Evolutionary conservation across 1,140 invertebrate species (phyloP), one percentile per base, ranked within the genome.

Genomic region (Megalonaias nervosa): DNA sequence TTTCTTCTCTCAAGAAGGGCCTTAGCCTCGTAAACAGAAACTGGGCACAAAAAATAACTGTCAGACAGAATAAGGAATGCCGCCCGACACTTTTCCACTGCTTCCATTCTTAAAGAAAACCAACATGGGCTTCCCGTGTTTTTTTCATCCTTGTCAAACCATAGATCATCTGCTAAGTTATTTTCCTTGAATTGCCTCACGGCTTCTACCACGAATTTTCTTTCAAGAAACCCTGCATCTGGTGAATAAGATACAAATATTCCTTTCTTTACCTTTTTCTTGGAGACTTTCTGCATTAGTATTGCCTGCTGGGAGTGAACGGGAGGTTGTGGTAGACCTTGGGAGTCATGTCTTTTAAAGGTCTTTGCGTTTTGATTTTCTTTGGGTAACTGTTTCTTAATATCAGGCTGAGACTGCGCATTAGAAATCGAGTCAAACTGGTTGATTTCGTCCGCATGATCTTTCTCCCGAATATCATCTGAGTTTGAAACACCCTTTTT

Each of bases 101-200:
- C 86, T 78, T 90, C 89, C 88, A 90, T 89, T 26, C 89, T 66
- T 48, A 86, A 56, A 14, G 87, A 88, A 75, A 90, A 90, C 89
- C 89, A 90, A 60, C 84, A 86, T 6, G 89, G 88, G 73, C 85
- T 89, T 73, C 87, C 88, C 14, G 85, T 90, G 66, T 85, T 88
- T 57, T 85, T 85, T 71, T 90, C 89, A 79, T 90, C 89, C 73
- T 89, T 90, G 73, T 90, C 89, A 82, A 90, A 90, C 89, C 89
- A 90, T 65, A 90, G 84, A 71, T 90, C 89, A 72, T 90, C 89
- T 14, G 86, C 87, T 26, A 89, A 70, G 70, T 89, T 89, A 77
- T 90, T 90, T 74, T 90, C 89, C 67, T 90, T 90, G 31, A 90
- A 73, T 73, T 90, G 88, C 23, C 83, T 75, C 5, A 88, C 84